Evolutionary conservation across 2,113 vertebrate species (phyloP).

Genomic region (Hippolais icterina): DNA sequence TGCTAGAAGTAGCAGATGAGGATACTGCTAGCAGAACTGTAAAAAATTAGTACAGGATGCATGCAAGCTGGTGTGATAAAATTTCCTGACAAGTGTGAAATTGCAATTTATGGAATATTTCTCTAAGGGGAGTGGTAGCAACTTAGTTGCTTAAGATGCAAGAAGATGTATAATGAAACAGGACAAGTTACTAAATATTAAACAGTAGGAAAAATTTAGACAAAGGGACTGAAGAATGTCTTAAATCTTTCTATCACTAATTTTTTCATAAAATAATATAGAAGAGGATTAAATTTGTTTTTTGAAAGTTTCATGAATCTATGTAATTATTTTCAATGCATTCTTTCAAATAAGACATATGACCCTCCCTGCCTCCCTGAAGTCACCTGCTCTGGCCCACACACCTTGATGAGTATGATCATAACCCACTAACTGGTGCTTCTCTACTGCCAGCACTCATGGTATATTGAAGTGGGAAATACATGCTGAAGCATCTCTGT

Average conservation of each 20-base stretch:
- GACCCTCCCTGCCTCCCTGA: background rate
- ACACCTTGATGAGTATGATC: background rate
- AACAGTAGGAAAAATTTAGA: background rate
- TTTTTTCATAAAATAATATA: background rate
- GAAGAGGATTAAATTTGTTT: background rate
- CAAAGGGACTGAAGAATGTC: background rate
- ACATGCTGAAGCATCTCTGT: background rate
- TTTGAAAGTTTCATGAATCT: background rate
- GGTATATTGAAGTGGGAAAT: background rate
- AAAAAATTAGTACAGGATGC: slow-evolving; percentile 8
- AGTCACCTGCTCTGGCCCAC: background rate
- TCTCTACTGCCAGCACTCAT: background rate
- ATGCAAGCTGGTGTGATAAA: background rate
- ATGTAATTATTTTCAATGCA: background rate
- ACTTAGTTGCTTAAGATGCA: background rate
- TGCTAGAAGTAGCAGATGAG: background rate
- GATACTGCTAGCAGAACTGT: background rate
- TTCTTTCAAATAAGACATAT: background rate
- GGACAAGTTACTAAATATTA: background rate
- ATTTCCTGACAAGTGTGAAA: slow-evolving; percentile 22
- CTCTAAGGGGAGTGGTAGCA: background rate
- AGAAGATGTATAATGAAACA: background rate
- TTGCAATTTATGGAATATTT: slow-evolving; percentile 9
- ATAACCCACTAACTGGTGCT: background rate
- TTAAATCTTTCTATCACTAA: background rate